Percentiles rank a stretch among this genome's conserved stretches.
These are phyloP conservation scores for Coecobrya sp. DNA, from an alignment of 2,888 invertebrate species.

Conservation along the genomic window DNA sequence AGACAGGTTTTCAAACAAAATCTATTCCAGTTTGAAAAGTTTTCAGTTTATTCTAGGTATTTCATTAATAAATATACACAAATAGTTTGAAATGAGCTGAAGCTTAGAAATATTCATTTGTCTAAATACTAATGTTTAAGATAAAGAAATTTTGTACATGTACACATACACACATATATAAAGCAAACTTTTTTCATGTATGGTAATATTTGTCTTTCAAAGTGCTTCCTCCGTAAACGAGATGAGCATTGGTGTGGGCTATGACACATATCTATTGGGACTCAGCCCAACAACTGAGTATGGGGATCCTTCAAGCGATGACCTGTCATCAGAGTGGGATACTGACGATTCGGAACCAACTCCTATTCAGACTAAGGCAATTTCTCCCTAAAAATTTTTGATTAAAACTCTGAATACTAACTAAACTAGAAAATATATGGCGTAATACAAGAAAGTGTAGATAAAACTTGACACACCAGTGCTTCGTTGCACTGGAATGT, in stretches of 20 bases:
- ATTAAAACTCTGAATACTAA: neutral
- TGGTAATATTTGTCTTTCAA: conserved; percentile 77
- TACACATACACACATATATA: neutral
- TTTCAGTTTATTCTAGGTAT: neutral
- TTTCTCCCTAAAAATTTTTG: conserved; percentile 2
- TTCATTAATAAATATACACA: neutral
- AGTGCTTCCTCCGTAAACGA: conserved; percentile 79
- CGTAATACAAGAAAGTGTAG: neutral
- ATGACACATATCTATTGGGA: conserved; percentile 84
- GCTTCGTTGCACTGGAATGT: neutral
- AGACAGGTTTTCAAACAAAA: too few species aligned
- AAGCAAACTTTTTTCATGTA: conserved; percentile 28
- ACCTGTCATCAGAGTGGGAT: conserved; percentile 97
- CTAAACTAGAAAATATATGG: neutral
- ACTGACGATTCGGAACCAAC: conserved; percentile 89
- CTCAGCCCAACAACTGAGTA: conserved; percentile 90
- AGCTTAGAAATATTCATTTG: neutral
- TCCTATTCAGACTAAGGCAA: conserved; percentile 84
- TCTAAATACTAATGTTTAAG: too few species aligned
- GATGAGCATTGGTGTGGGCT: conserved; percentile 84
- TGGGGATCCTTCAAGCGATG: conserved; percentile 95
- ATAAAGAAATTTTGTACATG: too few species aligned
- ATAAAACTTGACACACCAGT: neutral
- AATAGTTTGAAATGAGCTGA: neutral
- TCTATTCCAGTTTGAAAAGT: too few species aligned